Evolutionary conservation across 2,888 invertebrate genomes (phyloP), one percentile per base, ranked within the genome.

Genomic region (Chromoteleia sp.): DNA sequence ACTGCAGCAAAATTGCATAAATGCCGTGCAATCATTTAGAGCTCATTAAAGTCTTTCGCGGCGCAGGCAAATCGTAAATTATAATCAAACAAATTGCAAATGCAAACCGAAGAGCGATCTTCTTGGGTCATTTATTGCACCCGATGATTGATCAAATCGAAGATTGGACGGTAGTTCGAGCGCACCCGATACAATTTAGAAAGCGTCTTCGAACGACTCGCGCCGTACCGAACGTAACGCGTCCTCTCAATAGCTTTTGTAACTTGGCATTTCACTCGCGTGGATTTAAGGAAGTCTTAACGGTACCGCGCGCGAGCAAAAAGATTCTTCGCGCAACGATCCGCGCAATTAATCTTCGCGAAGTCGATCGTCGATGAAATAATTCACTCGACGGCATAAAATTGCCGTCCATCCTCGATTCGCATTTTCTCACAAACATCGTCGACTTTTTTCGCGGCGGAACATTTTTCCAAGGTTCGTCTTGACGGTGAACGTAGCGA

Each of bases 341-440:
- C 29, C 43, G 3, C 21, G 68, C 12, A 56, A 77, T 77, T 77
- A 70, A 70, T 77, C 63, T 71, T 77, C 30, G 33, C 58, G 33
- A 54, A 43, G 52, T 56, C 36, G 30, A 61, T 76, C 25, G 56
- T 70, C 45, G 63, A 39, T 70, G 77, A 63, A 65, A 75, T 54
- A 36, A 75, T 52, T 50, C 25, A 41, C n/a, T 15, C 6, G n/a
- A 21, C 12, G 41, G 29, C 12, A n/a, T 21, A 21, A 21, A 21
- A 50, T 45, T 12, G 65, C 29, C 65, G 29, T 39, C 7, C 21
- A 14, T 56, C 25, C 56, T 56, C 1, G 8, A 7, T 1, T 1
- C 6, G 15, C 1, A 63, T 73, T 54, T 54, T 73, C 54, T 41
- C 73, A 58, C 17, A 52, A 30, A 45, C 43, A 19, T 17, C 17